These are phyloP conservation scores for Camponotus fellah DNA, from an alignment of 2,888 invertebrate genomes.

Conservation along the genomic window DNA sequence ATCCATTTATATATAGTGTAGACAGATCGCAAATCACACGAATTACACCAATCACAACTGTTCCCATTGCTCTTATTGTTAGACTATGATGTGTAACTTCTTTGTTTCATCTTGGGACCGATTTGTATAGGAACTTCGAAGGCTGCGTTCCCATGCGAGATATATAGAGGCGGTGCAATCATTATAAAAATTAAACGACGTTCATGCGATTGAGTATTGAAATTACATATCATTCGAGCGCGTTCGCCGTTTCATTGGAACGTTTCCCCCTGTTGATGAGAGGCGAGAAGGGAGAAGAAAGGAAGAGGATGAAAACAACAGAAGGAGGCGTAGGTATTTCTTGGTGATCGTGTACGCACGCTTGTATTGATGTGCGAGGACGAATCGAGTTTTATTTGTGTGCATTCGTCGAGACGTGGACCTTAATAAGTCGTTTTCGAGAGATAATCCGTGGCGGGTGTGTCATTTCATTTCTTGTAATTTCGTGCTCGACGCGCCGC, in stretches of 20 bases:
- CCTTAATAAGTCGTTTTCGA: conserved; percentile 85
- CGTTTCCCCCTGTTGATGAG: conserved; percentile 40
- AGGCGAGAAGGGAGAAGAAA: conserved; percentile 21
- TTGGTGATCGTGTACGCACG: conserved; percentile 46
- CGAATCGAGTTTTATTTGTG: conserved; percentile 52
- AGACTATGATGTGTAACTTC: conserved; percentile 33
- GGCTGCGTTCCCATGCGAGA: conserved; percentile 75
- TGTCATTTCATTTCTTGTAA: conserved; percentile 85
- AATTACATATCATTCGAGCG: conserved; percentile 81
- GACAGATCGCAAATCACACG: conserved; percentile 32
- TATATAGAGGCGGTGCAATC: conserved; percentile 75
- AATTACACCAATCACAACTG: conserved; percentile 49
- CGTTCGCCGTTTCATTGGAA: conserved; percentile 54
- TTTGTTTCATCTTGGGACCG: conserved; percentile 38
- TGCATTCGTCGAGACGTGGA: conserved; percentile 67
- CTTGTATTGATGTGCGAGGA: conserved; percentile 11
- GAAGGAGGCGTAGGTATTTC: conserved; percentile 47
- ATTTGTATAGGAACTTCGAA: conserved; percentile 34
- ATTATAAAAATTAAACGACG: conserved; percentile 86
- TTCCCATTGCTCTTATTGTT: conserved; percentile 11
- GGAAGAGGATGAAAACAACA: conserved; percentile 34
- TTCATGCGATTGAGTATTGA: conserved; percentile 86
- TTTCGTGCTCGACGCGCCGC: conserved; percentile 76
- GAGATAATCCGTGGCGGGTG: conserved; percentile 82
- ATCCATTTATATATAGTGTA: conserved; percentile 11